phyloP scores from a whole-genome alignment of 92 coral and sea anemone species.

The Porites rus region DNA sequence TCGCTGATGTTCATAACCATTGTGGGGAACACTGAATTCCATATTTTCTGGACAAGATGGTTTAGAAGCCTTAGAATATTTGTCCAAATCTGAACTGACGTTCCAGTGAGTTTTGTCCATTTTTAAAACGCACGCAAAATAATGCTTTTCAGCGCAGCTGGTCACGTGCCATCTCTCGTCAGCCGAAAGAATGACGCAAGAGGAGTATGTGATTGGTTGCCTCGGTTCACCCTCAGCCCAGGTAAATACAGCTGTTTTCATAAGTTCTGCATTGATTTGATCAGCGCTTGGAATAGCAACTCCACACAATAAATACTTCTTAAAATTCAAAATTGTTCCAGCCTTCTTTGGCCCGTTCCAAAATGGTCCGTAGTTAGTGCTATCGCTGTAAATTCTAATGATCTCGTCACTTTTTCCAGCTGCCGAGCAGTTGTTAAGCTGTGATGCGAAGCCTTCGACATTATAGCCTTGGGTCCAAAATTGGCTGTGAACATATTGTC shows the following conservation, averaged over 20 bases:
- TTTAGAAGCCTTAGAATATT: slow-evolving; percentile 33
- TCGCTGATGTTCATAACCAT: slow-evolving; percentile 68
- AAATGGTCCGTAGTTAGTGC: slow-evolving; percentile 84
- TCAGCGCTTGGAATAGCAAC: slow-evolving; percentile 72
- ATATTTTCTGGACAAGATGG: slow-evolving; percentile 65
- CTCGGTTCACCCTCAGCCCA: slow-evolving; percentile 83
- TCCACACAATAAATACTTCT: slow-evolving; percentile 75
- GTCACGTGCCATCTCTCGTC: slow-evolving; percentile 79
- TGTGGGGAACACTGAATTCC: slow-evolving; percentile 73
- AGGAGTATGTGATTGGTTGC: slow-evolving; percentile 36
- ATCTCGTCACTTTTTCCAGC: slow-evolving; percentile 6
- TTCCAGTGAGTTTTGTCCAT: slow-evolving; percentile 37
- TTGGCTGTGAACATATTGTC: slow-evolving; percentile 61
- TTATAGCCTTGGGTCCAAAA: slow-evolving; percentile 67
- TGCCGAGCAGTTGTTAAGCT: slow-evolving; percentile 51
- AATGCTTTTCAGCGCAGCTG: slow-evolving; percentile 61
- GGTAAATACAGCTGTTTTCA: slow-evolving; percentile 78
- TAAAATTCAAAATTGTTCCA: slow-evolving; percentile 72
- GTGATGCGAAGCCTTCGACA: slow-evolving; percentile 38
- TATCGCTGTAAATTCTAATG: slow-evolving; percentile 73
- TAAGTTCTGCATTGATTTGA: slow-evolving; percentile 73
- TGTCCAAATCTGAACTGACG: slow-evolving; percentile 39
- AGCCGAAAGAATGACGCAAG: slow-evolving; percentile 72
- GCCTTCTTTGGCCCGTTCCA: slow-evolving; percentile 72
- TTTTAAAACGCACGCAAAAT: slow-evolving; percentile 72